Evolutionary conservation across 1,140 invertebrate genomes (phyloP), one percentile per base, ranked within the genome.

Genomic region (Drosophila melanica): DNA sequence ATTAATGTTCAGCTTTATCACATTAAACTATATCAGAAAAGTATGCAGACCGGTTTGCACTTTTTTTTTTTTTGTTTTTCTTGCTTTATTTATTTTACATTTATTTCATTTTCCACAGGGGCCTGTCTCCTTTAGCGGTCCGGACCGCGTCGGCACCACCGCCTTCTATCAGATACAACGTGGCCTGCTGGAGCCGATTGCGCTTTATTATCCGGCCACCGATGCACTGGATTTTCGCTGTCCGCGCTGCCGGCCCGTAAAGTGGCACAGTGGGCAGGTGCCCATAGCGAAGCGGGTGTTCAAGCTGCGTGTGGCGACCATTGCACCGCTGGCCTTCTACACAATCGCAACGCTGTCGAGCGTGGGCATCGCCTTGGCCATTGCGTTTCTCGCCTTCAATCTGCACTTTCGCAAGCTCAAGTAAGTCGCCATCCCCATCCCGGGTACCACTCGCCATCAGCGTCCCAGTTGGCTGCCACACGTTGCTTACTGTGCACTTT

Each of bases 111-210:
- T 0, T 37, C n/a, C 23, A 58, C 51, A 98, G 97, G 97, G 97
- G 12, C 96, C 96, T 12, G 95, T 98, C 0, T 96, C 95, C 0
- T 98, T 98, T 82, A 94, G 95, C 76, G 97, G 97, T 3, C 95
- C 96, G 0, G 97, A 98, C 91, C 94, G 97, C 45, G 94, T 97
- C 54, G 96, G 97, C 47, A 95, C 96, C 74, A 95, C 96, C 2
- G 95, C 96, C 0, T 96, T 98, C 77, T 95, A 96, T 90, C 97
- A 98, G 94, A 95, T 97, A 82, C 96, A 97, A 94, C 96, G 94
- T 59, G 96, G 95, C 3, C 90, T 93, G 71, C 93, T 95, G 62
- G 93, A 93, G 67, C 94, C 94, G 39, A 94, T 98, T 51, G 97
- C 96, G 0, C 93, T 98, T 16, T 98, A 95, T 90, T 94, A 96